A percentile compares a stretch with the other conserved stretches of the same genome.
phyloP scores from a whole-genome alignment of 1,140 invertebrate genomes.

The Stratiolaelaps scimitus region DNA sequence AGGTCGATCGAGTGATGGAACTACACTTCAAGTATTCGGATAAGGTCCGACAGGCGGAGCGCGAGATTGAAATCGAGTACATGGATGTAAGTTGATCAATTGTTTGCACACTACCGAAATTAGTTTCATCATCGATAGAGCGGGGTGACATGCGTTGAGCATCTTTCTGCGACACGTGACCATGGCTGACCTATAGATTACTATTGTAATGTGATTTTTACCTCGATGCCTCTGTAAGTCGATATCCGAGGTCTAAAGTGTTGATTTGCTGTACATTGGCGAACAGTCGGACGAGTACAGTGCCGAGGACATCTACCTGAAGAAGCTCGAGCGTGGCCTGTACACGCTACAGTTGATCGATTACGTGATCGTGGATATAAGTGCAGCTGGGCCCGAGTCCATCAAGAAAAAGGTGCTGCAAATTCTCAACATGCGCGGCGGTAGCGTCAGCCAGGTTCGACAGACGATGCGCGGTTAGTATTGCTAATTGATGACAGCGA shows the following conservation, averaged over 20 bases:
- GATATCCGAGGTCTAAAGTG: too few species aligned
- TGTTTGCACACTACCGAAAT: slow-evolving; percentile 28
- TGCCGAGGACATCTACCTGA: slow-evolving; percentile 73
- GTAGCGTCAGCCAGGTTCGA: slow-evolving; percentile 81
- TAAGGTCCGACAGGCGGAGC: slow-evolving; percentile 76
- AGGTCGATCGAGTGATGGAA: slow-evolving; percentile 88
- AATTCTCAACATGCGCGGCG: slow-evolving; percentile 73
- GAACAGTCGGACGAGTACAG: slow-evolving; percentile 44
- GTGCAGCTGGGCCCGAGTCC: slow-evolving; percentile 49
- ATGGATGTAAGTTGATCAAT: slow-evolving; percentile 38
- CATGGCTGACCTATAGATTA: too few species aligned
- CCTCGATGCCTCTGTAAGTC: too few species aligned
- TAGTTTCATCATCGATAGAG: too few species aligned
- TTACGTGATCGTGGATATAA: slow-evolving; percentile 86
- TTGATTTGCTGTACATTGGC: too few species aligned
- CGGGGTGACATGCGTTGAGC: neutral
- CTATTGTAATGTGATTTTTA: slow-evolving; percentile 30
- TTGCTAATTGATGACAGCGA: neutral
- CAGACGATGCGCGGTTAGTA: slow-evolving; percentile 74
- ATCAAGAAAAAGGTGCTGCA: slow-evolving; percentile 71
- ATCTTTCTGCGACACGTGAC: neutral
- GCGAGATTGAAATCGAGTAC: slow-evolving; percentile 52
- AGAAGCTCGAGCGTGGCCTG: slow-evolving; percentile 74
- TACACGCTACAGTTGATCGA: slow-evolving; percentile 92
- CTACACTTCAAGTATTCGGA: slow-evolving; percentile 94